Percentiles rank a stretch among this genome's conserved stretches.
phyloP scores from a whole-genome alignment of 2,113 vertebrate species.

The Mormoops blainvillei region DNA sequence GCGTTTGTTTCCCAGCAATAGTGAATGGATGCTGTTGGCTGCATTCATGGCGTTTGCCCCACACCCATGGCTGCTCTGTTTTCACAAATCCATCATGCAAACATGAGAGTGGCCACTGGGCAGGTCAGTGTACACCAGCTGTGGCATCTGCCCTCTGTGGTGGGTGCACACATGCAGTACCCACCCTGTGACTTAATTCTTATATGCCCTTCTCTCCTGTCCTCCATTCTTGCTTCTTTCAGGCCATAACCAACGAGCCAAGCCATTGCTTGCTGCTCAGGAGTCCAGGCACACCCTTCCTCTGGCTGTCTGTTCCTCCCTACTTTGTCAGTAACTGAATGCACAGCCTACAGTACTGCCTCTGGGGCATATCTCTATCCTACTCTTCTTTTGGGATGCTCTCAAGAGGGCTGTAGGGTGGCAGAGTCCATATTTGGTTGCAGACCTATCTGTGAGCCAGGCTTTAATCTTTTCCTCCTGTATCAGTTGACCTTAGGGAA shows the following conservation, averaged over 20 bases:
- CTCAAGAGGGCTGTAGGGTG: no score
- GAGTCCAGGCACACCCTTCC: not conserved
- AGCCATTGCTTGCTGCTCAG: no score
- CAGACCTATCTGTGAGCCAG: not conserved
- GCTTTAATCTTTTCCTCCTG: not conserved
- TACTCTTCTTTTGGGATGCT: not conserved
- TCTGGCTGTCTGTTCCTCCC: not conserved
- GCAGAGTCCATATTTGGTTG: not conserved
- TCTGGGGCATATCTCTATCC: not conserved
- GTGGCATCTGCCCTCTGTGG: not conserved
- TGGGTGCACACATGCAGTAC: accelerated
- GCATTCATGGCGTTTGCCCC: not conserved
- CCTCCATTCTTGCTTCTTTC: not conserved
- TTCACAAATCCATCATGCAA: not conserved
- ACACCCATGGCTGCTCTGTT: not conserved
- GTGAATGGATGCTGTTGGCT: not conserved
- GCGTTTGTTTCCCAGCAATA: not conserved
- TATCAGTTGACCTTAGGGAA: no score
- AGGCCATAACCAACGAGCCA: not conserved
- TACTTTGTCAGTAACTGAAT: not conserved
- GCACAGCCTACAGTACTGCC: not conserved
- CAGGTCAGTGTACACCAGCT: not conserved
- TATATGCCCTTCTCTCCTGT: not conserved
- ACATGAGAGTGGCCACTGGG: not conserved
- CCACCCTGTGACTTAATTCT: not conserved